Evolutionary conservation across 2,113 vertebrate species (phyloP).

Genomic region (Salvelinus fontinalis): DNA sequence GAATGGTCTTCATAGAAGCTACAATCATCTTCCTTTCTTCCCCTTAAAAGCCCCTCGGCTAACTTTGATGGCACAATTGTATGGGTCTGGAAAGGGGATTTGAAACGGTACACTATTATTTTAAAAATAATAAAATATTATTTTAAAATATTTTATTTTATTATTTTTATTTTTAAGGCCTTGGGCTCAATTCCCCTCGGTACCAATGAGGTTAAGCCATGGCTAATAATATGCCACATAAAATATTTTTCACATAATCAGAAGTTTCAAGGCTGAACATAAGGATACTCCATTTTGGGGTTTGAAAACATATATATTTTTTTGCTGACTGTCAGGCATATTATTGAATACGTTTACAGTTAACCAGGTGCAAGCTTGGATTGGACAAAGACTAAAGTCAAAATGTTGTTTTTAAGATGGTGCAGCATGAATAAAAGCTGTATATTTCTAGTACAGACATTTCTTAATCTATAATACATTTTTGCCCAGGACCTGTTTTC

Average conservation of each 20-base stretch:
- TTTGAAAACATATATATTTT: neutral
- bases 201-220: constrained; percentile 1
- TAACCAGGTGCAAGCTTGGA: neutral
- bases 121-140: too few relatives aligned
- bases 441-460: neutral
- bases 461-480: too few relatives aligned
- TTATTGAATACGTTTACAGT: neutral
- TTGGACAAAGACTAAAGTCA: too few relatives aligned
- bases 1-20: constrained; percentile 37
- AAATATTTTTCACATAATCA: neutral
- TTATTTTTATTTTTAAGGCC: too few relatives aligned
- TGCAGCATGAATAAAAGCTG: neutral
- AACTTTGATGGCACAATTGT: constrained; percentile 33
- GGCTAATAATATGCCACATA: constrained; percentile 1
- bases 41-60: constrained; percentile 13
- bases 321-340: neutral
- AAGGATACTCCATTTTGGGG: neutral
- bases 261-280: neutral
- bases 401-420: neutral
- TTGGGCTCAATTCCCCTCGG: constrained; percentile 1
- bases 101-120: constrained; percentile 24
- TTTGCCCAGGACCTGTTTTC: too few relatives aligned
- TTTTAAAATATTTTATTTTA: too few relatives aligned
- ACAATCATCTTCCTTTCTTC: constrained; percentile 32
- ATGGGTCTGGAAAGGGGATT: constrained; percentile 24